Evolutionary conservation across 1,140 invertebrate genomes (phyloP).

Genomic region (Aphidius ervi): DNA sequence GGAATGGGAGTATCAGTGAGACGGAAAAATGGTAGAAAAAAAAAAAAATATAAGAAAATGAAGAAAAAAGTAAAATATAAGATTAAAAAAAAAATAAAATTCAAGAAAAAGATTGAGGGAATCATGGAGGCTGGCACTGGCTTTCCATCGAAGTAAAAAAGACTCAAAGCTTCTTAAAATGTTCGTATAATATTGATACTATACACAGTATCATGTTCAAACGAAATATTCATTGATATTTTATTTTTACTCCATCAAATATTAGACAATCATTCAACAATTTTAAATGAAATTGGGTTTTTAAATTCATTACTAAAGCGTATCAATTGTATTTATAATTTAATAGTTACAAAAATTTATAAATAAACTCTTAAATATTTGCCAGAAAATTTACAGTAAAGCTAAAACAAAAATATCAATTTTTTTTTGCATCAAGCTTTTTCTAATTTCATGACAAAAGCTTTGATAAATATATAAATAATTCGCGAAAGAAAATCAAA

Average conservation of each 20-base stretch:
- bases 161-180: conserved; percentile 24
- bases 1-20: conserved; percentile 5
- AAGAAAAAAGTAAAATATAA: conserved; percentile 13
- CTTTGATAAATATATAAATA: no score
- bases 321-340: no score
- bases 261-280: not conserved
- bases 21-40: conserved; percentile 23
- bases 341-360: no score
- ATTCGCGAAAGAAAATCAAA: no score
- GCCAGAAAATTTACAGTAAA: no score
- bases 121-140: conserved; percentile 18
- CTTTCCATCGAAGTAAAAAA: conserved; percentile 16
- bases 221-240: conserved; percentile 11
- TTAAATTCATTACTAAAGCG: no score
- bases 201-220: not conserved
- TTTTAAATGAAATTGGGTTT: no score
- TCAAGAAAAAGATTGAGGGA: conserved; percentile 26
- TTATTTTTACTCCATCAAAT: not conserved
- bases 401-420: no score
- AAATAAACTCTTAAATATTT: no score
- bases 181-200: conserved; percentile 19
- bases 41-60: conserved; percentile 20
- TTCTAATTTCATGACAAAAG: no score
- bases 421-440: no score
- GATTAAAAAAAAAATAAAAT: conserved; percentile 8